Evolutionary conservation across 2,113 vertebrate genomes (phyloP).

Genomic region (cattle (Bos taurus)): DNA sequence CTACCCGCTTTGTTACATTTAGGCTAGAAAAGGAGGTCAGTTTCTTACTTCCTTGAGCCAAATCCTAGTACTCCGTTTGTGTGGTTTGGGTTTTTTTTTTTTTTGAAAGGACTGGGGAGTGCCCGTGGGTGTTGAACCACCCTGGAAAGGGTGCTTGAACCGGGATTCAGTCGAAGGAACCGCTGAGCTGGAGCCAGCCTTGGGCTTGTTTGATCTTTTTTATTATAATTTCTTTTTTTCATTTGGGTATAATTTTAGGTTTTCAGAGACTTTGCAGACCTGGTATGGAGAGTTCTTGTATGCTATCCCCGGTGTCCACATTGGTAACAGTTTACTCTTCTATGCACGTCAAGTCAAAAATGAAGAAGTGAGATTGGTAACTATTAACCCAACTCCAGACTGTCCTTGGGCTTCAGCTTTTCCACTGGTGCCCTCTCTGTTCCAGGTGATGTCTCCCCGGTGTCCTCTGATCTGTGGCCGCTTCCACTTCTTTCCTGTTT

Average conservation of each 20-base stretch:
- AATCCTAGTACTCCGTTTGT: not conserved
- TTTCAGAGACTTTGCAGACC: not conserved
- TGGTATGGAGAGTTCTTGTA: not conserved
- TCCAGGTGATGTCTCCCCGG: not conserved
- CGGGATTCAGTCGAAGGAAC: not conserved
- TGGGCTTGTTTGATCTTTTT: not conserved
- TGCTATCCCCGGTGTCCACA: accelerated
- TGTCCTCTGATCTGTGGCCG: not conserved
- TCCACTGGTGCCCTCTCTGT: accelerated
- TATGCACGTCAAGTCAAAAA: not conserved
- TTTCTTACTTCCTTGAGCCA: not conserved
- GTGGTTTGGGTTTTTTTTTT: not conserved
- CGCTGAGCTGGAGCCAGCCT: not conserved
- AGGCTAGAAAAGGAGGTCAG: not conserved
- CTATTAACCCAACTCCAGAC: not conserved
- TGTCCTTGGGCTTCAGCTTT: not conserved
- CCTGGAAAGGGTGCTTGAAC: not conserved
- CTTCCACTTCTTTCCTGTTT: not conserved
- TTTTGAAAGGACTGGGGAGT: not conserved
- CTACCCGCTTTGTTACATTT: not conserved
- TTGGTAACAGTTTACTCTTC: not conserved
- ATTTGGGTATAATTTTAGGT: not conserved
- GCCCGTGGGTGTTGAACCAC: not conserved
- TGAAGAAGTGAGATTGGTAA: not conserved
- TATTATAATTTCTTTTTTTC: not conserved